These are phyloP conservation scores for Scopus umbretta DNA, from an alignment of 2,113 vertebrate genomes.

Conservation along the genomic window DNA sequence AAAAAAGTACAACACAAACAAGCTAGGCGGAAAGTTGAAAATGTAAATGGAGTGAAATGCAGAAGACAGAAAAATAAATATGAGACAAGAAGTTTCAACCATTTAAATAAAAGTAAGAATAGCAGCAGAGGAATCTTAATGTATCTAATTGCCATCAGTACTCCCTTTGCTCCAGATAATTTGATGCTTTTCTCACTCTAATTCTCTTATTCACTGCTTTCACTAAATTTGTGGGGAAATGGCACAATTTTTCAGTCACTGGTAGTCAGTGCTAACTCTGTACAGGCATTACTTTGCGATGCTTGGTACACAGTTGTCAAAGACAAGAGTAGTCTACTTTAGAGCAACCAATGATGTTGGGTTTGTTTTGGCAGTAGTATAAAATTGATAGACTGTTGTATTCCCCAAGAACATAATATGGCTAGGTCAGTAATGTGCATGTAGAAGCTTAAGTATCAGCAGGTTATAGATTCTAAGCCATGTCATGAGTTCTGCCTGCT, in stretches of 20 bases:
- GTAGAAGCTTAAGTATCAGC: neutral
- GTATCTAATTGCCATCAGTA: neutral
- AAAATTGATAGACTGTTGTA: neutral
- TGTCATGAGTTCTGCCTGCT: rapidly evolving
- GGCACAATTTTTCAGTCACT: neutral
- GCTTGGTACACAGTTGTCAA: neutral
- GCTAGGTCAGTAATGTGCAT: neutral
- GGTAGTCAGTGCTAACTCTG: neutral
- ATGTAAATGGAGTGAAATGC: neutral
- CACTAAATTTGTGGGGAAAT: neutral
- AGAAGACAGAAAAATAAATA: neutral
- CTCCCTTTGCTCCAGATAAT: neutral
- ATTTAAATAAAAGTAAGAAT: neutral
- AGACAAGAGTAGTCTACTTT: neutral
- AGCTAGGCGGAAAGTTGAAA: neutral
- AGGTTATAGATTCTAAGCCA: neutral
- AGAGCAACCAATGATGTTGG: neutral
- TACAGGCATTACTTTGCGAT: neutral
- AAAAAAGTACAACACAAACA: neutral
- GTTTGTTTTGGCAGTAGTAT: neutral
- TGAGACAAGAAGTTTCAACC: neutral
- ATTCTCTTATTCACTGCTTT: neutral
- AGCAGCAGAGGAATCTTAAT: neutral
- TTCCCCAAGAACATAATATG: neutral
- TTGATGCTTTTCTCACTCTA: neutral